Conservation (phyloP, 2,113 vertebrate genomes). For the Propithecus coquereli region DNA sequence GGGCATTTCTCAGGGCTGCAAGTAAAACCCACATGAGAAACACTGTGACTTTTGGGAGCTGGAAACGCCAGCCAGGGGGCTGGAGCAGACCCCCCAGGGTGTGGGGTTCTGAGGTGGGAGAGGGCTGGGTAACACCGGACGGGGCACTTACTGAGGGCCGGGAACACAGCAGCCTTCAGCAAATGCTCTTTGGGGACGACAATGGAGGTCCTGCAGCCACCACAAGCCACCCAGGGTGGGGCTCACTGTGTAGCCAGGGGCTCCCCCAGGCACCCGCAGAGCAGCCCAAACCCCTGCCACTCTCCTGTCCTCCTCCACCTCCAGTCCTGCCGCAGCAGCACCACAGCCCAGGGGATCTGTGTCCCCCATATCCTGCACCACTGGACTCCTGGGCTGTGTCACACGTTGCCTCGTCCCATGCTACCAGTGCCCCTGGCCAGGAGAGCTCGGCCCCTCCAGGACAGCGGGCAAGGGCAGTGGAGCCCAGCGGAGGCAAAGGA, state of each 20-base stretch:
- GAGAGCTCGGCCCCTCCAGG: neutral
- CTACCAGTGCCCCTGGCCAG: accelerated
- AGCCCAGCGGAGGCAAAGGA: neutral
- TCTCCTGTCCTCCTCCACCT: neutral
- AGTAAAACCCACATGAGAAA: neutral
- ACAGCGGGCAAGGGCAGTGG: neutral
- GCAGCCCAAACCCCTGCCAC: neutral
- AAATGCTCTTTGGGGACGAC: neutral
- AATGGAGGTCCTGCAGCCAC: neutral
- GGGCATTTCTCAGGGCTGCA: neutral
- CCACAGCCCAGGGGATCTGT: neutral
- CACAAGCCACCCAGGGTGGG: neutral
- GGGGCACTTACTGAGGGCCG: no score
- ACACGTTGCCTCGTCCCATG: neutral
- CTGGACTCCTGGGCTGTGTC: accelerated
- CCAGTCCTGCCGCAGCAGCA: neutral
- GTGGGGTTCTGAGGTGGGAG: neutral
- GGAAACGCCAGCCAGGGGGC: neutral
- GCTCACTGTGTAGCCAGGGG: neutral
- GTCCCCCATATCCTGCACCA: accelerated
- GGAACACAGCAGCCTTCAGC: neutral
- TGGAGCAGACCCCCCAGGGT: no score
- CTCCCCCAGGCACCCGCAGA: neutral
- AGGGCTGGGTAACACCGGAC: neutral
- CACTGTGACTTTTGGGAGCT: neutral